A percentile compares a stretch with the other conserved stretches of the same genome.
Evolutionary conservation across 1,140 invertebrate genomes (phyloP).

Genomic region (Helicoverpa zea): DNA sequence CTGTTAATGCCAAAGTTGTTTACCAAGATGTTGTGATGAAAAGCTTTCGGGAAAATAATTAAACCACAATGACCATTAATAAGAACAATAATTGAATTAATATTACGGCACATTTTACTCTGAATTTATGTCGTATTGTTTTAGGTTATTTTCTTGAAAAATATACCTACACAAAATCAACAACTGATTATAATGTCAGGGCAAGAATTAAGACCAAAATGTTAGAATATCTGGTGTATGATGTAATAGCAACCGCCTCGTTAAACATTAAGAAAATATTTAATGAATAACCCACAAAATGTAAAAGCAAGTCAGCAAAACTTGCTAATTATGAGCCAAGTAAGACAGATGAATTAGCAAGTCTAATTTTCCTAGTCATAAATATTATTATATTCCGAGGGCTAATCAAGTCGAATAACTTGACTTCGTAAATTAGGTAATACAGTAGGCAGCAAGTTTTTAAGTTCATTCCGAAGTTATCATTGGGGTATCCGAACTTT

Average conservation of each 20-base stretch:
- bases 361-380: not conserved
- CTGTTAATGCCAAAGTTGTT: constrained; percentile 6
- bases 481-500: constrained; percentile 16
- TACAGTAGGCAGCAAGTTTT: constrained; percentile 7
- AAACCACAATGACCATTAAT: constrained; percentile 16
- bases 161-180: no score
- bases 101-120: not conserved
- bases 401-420: constrained; percentile 16
- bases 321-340: no score
- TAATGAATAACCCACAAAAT: constrained; percentile 7
- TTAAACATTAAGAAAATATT: not conserved
- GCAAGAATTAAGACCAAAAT: no score
- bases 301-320: not conserved
- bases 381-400: constrained; percentile 6
- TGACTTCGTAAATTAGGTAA: constrained; percentile 2
- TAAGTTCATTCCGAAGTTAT: constrained; percentile 15
- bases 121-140: not conserved
- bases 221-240: no score
- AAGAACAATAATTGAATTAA: not conserved
- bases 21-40: not conserved
- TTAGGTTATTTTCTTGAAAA: not conserved
- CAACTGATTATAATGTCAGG: no score
- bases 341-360: no score
- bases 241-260: no score
- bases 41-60: constrained; percentile 19